phyloP scores from a whole-genome alignment of 1,140 invertebrate genomes.

The Spodoptera litura region DNA sequence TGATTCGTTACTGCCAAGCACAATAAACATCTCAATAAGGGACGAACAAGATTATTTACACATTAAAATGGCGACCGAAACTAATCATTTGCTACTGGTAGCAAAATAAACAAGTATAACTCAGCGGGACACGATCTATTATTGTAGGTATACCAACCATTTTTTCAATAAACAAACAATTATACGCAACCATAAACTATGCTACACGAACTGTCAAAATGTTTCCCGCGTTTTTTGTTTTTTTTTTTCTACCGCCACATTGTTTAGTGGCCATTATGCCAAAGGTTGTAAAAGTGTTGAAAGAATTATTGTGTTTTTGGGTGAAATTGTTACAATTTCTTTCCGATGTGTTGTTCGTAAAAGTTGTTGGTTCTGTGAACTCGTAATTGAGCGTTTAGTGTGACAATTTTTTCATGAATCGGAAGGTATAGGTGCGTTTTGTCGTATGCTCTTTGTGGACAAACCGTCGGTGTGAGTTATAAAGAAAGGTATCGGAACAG shows the following conservation, averaged over 20 bases:
- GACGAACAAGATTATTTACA: conserved; percentile 73
- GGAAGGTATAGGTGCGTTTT: background rate
- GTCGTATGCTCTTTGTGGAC: background rate
- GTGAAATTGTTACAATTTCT: conserved; percentile 78
- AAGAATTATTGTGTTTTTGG: conserved; percentile 56
- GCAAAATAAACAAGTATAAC: conserved; percentile 61
- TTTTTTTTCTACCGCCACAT: conserved; percentile 60
- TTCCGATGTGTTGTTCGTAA: conserved; percentile 54
- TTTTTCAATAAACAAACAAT: conserved; percentile 57
- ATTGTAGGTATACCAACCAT: conserved; percentile 56
- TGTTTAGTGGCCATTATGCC: conserved; percentile 67
- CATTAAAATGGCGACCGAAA: conserved; percentile 74
- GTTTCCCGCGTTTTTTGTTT: conserved; percentile 68
- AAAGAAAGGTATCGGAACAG: background rate
- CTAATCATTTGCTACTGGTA: conserved; percentile 83
- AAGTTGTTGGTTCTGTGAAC: conserved; percentile 54
- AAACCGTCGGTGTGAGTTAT: background rate
- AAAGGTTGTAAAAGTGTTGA: conserved; percentile 63
- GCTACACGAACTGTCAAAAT: conserved; percentile 72
- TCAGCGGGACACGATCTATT: conserved; percentile 64
- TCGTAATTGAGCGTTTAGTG: conserved; percentile 46
- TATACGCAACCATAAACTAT: conserved; percentile 71
- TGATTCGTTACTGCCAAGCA: conserved; percentile 30
- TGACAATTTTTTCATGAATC: conserved; percentile 15
- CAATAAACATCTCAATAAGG: conserved; percentile 21